These are phyloP conservation scores for Ianthella basta DNA, from an alignment of 37 sponge, comb jelly and placozoan species.

Conservation along the genomic window DNA sequence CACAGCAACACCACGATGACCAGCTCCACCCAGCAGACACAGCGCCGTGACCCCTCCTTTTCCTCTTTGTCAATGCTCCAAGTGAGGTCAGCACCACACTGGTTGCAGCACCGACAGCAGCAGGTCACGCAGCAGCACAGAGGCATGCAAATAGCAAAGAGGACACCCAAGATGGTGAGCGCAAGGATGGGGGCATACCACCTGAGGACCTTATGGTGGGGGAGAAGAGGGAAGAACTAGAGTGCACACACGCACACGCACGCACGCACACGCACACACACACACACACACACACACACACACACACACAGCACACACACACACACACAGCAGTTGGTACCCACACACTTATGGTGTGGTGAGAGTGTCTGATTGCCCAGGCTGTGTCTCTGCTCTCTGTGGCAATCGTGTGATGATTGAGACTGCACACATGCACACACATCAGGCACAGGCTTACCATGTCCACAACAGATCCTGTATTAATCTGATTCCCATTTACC, in stretches of 20 bases:
- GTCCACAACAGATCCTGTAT: too few relatives aligned
- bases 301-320: not conserved
- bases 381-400: too few relatives aligned
- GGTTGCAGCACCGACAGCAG: slow-evolving; percentile 80
- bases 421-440: too few relatives aligned
- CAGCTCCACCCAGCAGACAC: not conserved
- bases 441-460: too few relatives aligned
- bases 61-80: slow-evolving; percentile 10
- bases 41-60: not conserved
- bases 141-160: slow-evolving; percentile 41
- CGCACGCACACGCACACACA: not conserved
- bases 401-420: too few relatives aligned
- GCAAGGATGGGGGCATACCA: slow-evolving; percentile 69
- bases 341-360: too few relatives aligned
- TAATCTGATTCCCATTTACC: too few relatives aligned
- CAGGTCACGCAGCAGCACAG: slow-evolving; percentile 45
- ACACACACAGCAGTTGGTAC: too few relatives aligned
- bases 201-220: not conserved
- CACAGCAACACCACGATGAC: not conserved
- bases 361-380: too few relatives aligned
- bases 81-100: slow-evolving; percentile 64
- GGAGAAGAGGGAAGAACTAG: not conserved
- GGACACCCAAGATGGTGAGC: slow-evolving; percentile 55
- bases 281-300: not conserved
- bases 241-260: not conserved